Percentiles rank a stretch among this genome's conserved stretches.
Conservation (phyloP, 2,113 vertebrate genomes). For the Lepus timidus region DNA sequence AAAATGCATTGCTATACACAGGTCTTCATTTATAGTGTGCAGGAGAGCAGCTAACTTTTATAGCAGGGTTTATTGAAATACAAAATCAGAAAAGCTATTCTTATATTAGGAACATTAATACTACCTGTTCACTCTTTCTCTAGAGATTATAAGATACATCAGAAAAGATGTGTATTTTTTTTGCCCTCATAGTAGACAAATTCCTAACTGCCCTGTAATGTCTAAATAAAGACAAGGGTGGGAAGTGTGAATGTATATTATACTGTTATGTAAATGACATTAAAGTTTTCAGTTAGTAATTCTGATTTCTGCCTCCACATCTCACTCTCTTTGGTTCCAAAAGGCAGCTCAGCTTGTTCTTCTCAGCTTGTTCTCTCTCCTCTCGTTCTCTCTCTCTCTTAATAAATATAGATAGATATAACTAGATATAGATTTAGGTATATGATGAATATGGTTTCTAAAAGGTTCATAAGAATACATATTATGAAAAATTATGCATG, state of each 20-base stretch:
- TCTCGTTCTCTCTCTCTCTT: too few relatives aligned
- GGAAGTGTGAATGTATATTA: constrained; percentile 80
- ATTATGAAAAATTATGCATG: too few relatives aligned
- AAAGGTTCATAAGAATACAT: too few relatives aligned
- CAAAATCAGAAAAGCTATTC: neutral
- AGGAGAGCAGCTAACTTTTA: neutral
- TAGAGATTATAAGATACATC: constrained; percentile 57
- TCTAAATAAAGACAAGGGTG: constrained; percentile 78
- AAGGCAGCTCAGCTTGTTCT: neutral
- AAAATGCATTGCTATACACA: neutral
- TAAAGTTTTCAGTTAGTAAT: constrained; percentile 64
- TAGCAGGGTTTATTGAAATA: neutral
- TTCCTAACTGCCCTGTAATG: constrained; percentile 60
- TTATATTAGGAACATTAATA: neutral
- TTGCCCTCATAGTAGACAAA: constrained; percentile 50
- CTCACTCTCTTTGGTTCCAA: neutral
- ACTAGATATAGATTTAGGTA: too few relatives aligned
- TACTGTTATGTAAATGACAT: constrained; percentile 78
- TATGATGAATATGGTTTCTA: too few relatives aligned
- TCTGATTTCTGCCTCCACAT: constrained; percentile 57
- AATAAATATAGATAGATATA: neutral
- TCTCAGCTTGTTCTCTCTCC: neutral
- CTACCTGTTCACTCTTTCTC: neutral
- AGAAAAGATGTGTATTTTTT: neutral
- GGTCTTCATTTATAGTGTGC: neutral